phyloP scores from a whole-genome alignment of 2,888 invertebrate species.

The Eilema depressum region DNA sequence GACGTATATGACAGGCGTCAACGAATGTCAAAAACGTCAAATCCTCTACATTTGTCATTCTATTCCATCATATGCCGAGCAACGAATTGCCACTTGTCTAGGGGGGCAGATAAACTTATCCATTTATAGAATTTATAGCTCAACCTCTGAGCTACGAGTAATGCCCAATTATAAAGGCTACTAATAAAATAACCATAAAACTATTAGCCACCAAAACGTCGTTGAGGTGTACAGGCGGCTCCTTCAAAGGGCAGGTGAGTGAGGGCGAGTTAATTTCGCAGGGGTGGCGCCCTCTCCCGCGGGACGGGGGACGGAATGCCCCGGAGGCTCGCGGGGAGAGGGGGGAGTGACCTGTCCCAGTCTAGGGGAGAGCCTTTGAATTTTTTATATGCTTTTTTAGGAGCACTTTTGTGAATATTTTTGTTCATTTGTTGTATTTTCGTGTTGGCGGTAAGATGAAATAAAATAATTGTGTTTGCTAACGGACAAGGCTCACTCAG shows the following conservation, averaged over 20 bases:
- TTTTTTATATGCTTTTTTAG: slow-evolving; percentile 65
- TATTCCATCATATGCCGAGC: no score
- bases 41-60: no score
- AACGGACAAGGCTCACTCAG: slow-evolving; percentile 2
- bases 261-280: slow-evolving; percentile 71
- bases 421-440: slow-evolving; percentile 37
- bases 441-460: slow-evolving; percentile 25
- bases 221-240: slow-evolving; percentile 63
- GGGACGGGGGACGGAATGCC: slow-evolving; percentile 51
- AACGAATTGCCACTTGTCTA: no score
- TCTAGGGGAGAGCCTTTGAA: slow-evolving; percentile 59
- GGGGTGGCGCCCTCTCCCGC: slow-evolving; percentile 59
- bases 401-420: slow-evolving; percentile 56
- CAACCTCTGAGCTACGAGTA: slow-evolving; percentile 1
- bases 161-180: slow-evolving; percentile 16
- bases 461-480: slow-evolving; percentile 23
- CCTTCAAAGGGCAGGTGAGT: slow-evolving; percentile 81
- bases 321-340: slow-evolving; percentile 21
- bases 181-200: slow-evolving; percentile 36
- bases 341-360: slow-evolving; percentile 49
- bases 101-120: not conserved
- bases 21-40: no score
- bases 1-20: no score
- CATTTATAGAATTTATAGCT: not conserved
- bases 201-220: slow-evolving; percentile 52